A percentile compares a stretch with the other conserved stretches of the same genome.
Evolutionary conservation across 2,113 vertebrate species (phyloP).

Genomic region (Raja brachyura): DNA sequence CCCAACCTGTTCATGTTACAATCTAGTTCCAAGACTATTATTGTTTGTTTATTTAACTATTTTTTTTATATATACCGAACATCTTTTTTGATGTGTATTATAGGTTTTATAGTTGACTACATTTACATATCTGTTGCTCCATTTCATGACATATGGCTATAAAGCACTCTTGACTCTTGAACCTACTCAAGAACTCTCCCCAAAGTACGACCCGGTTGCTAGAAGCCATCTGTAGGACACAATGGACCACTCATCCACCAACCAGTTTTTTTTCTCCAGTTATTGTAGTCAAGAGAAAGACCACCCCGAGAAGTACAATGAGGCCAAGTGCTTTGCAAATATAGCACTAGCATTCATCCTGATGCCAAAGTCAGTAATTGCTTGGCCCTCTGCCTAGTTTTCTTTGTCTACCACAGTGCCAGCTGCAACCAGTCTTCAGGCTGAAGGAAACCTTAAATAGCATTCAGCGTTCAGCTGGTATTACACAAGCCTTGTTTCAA

Average conservation of each 20-base stretch:
- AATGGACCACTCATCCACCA: neutral
- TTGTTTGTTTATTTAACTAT: too few relatives aligned
- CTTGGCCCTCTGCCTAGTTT: neutral
- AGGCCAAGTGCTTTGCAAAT: neutral
- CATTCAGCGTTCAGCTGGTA: neutral
- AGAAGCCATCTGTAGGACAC: neutral
- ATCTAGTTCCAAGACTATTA: too few relatives aligned
- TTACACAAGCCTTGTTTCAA: neutral
- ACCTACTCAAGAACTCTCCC: neutral
- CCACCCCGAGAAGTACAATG: neutral
- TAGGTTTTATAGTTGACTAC: too few relatives aligned
- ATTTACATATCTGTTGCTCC: too few relatives aligned
- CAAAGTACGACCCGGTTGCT: neutral
- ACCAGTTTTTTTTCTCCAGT: neutral
- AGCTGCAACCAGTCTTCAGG: neutral
- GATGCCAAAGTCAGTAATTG: constrained; percentile 1
- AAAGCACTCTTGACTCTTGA: too few relatives aligned
- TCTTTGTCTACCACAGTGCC: constrained; percentile 6
- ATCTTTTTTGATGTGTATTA: too few relatives aligned
- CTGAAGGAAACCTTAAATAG: constrained; percentile 18
- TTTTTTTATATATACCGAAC: too few relatives aligned
- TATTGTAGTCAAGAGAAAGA: neutral
- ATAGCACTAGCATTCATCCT: neutral
- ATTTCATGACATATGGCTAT: too few relatives aligned
- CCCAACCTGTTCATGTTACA: too few relatives aligned